Evolutionary conservation across 2,797 vertebrate genomes (phyloP), one percentile per base, ranked within the genome.

Genomic region (Anguilla anguilla): DNA sequence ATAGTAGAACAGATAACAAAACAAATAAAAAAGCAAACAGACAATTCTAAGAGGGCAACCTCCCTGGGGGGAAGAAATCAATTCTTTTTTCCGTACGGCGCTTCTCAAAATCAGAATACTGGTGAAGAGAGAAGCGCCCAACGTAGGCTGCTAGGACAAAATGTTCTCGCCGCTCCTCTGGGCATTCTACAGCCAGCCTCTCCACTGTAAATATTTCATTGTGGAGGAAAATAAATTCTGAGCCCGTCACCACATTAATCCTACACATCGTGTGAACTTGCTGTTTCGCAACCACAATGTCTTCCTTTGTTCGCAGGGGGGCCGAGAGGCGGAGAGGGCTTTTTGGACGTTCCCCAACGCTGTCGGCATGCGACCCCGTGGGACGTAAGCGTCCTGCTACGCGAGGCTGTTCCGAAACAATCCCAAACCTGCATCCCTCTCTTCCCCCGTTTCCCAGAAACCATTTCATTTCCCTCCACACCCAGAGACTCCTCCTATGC

Each of bases 221-320:
- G 35, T n/a, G 67, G 61, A 25, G 82, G 87, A 55, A 69, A 87
- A 84, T 87, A 87, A 87, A 87, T 87, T 83, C 72, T 83, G 83
- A 82, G 82, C 64, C 82, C 28, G 59, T 84, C 53, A 83, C 82
- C 53, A 51, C 67, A 87, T 92, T 92, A 94, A 94, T 92, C 93
- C 93, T 85, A 91, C 91, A 92, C 92, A 93, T 92, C 89, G 92
- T 85, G 87, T 88, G 79, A 88, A 82, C 91, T 39, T 86, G 91
- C 94, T 84, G 92, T 93, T 91, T 89, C 46, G 55, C 13, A 86
- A 83, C 90, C 85, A 95, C 94, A 95, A 94, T 91, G 92, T 90
- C 82, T 87, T 83, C 67, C 92, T 92, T 92, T 96, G 95, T 95
- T 94, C 59, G 59, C 31, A 74, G 86, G 84, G 84, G 86, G 89